Evolutionary conservation across 2,113 vertebrate species (phyloP).

Genomic region (Gobiocypris rarus): DNA sequence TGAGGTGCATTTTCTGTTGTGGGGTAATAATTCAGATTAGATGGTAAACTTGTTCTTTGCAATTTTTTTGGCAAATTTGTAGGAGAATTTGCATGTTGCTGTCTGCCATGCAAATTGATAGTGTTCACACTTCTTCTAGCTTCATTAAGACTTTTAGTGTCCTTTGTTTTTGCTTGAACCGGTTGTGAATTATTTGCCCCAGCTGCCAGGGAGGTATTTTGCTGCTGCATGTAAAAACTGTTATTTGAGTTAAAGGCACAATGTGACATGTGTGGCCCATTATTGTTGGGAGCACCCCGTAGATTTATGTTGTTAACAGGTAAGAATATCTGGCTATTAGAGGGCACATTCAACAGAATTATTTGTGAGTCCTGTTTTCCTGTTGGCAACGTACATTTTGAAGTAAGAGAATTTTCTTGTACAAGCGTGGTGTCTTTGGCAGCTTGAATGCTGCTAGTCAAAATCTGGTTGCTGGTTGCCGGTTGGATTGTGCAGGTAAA

Average conservation of each 20-base stretch:
- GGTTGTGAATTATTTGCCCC: background rate
- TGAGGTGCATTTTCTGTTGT: background rate
- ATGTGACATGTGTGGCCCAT: background rate
- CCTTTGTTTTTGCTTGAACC: background rate
- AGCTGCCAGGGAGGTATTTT: background rate
- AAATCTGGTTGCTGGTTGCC: background rate
- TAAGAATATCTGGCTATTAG: background rate
- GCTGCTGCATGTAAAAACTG: background rate
- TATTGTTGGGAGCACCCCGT: background rate
- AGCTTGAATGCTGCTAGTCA: constrained; percentile 15
- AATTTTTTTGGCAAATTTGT: background rate
- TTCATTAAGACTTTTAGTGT: background rate
- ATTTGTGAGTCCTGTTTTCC: background rate
- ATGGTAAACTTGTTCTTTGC: background rate
- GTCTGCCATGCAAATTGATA: background rate
- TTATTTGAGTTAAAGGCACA: constrained; percentile 3
- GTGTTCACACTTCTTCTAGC: background rate
- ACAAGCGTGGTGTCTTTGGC: background rate
- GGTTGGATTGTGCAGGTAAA: constrained; percentile 7
- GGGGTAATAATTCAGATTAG: background rate
- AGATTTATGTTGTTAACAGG: background rate
- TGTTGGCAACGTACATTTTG: background rate
- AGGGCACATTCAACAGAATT: constrained; percentile 1
- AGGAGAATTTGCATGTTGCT: background rate
- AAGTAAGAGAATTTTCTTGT: background rate